A percentile compares a stretch with the other conserved stretches of the same genome.
phyloP scores from a whole-genome alignment of 2,113 vertebrate species.

The Ammospiza caudacuta region DNA sequence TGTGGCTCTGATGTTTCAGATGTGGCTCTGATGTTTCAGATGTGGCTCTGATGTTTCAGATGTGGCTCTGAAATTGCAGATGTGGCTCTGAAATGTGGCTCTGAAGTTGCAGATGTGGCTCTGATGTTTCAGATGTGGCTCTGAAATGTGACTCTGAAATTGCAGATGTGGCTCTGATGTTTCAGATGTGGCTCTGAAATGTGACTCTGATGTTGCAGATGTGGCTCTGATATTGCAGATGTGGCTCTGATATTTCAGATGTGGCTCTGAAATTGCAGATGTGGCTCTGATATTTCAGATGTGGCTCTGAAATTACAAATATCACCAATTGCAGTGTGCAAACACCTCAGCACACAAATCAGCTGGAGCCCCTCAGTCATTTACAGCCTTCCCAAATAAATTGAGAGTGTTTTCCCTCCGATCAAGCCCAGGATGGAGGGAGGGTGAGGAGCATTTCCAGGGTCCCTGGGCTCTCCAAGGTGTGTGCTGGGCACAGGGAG shows the following conservation, averaged over 20 bases:
- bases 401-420: fast-evolving
- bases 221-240: too few relatives aligned
- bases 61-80: too few relatives aligned
- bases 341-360: background rate
- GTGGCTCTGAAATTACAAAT: background rate
- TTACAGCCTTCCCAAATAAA: background rate
- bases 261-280: too few relatives aligned
- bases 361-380: background rate
- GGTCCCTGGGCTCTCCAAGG: background rate
- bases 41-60: background rate
- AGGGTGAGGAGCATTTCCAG: background rate
- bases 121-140: too few relatives aligned
- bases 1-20: too few relatives aligned
- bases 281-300: background rate
- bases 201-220: background rate
- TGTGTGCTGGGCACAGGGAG: background rate
- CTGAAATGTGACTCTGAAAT: too few relatives aligned
- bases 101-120: too few relatives aligned
- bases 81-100: too few relatives aligned
- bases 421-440: background rate
- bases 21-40: too few relatives aligned
- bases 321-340: fast-evolving
- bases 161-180: too few relatives aligned
- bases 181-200: too few relatives aligned
- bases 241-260: background rate